Percentiles rank a stretch among this genome's conserved stretches.
Evolutionary conservation across 2,888 invertebrate species (phyloP).

Genomic region (Pristionchus fissidentatus): DNA sequence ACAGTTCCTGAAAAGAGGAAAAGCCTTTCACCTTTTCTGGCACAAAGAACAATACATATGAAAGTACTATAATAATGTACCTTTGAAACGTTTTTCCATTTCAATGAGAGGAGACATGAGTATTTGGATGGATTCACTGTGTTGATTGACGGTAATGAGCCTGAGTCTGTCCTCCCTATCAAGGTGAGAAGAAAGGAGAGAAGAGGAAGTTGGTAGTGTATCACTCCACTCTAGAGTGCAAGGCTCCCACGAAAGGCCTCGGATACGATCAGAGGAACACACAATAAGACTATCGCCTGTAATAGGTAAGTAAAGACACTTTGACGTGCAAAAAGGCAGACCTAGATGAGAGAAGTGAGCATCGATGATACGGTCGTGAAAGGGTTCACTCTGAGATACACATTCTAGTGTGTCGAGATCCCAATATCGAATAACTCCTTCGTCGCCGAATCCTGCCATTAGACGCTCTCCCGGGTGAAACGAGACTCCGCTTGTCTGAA

Average conservation of each 20-base stretch:
- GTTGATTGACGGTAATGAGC: not conserved
- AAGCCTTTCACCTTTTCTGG: not conserved
- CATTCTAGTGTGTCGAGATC: slow-evolving; percentile 44
- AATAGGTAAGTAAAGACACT: not conserved
- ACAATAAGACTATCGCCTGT: slow-evolving; percentile 36
- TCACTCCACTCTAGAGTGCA: slow-evolving; percentile 35
- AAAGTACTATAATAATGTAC: not conserved
- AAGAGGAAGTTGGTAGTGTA: not conserved
- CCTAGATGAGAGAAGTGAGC: slow-evolving; percentile 26
- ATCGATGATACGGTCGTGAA: not conserved
- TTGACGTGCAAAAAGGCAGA: not conserved
- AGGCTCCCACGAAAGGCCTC: slow-evolving; percentile 40
- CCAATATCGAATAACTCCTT: slow-evolving; percentile 39
- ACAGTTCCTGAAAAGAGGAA: no score
- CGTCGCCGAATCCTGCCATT: slow-evolving; percentile 10
- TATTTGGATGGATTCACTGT: not conserved
- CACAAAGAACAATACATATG: not conserved
- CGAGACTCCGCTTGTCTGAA: slow-evolving; percentile 24
- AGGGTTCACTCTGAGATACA: slow-evolving; percentile 45
- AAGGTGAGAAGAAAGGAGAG: not conserved
- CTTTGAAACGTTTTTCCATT: not conserved
- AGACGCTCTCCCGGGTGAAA: slow-evolving; percentile 39
- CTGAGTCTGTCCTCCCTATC: not conserved
- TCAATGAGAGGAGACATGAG: not conserved
- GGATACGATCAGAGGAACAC: not conserved